Percentiles rank a stretch among this genome's conserved stretches.
phyloP scores from a whole-genome alignment of 2,113 vertebrate genomes.

The Drymodes brunneopygia region DNA sequence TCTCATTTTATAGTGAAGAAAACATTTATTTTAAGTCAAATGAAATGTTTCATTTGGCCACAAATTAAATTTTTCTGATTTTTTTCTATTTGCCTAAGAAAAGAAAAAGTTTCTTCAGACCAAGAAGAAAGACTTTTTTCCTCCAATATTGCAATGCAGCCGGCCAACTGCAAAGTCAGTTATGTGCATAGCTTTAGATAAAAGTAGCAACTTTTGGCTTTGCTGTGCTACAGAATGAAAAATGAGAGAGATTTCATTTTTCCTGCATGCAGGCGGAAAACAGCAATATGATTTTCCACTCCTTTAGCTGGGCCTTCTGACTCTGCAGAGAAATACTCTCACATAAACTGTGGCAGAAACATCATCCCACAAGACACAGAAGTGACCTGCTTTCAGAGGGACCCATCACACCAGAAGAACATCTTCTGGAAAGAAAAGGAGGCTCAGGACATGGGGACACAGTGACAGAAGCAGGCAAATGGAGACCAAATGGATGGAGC shows the following conservation, averaged over 20 bases:
- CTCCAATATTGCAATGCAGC: not conserved
- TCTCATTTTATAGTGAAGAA: constrained; percentile 8
- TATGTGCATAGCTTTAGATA: constrained; percentile 11
- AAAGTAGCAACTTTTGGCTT: constrained; percentile 38
- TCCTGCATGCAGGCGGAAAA: not conserved
- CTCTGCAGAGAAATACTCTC: not conserved
- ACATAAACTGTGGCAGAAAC: not conserved
- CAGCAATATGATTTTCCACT: constrained; percentile 17
- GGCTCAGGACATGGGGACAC: not conserved
- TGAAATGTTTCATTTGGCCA: constrained; percentile 25
- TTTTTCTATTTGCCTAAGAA: not conserved
- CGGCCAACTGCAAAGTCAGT: constrained; percentile 15
- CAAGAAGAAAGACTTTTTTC: not conserved
- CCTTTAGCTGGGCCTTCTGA: not conserved
- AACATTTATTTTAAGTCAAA: not conserved
- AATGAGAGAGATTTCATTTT: not conserved
- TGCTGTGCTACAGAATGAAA: not conserved
- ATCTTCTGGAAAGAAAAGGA: not conserved
- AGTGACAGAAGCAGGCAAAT: not conserved
- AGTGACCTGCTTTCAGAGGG: not conserved
- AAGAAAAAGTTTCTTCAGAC: not conserved
- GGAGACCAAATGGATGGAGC: not conserved
- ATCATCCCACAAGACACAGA: not conserved
- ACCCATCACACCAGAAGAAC: not conserved
- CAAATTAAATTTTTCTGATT: not conserved